These are phyloP conservation scores for Astur gentilis DNA, from an alignment of 2,113 vertebrate genomes.

Conservation along the genomic window DNA sequence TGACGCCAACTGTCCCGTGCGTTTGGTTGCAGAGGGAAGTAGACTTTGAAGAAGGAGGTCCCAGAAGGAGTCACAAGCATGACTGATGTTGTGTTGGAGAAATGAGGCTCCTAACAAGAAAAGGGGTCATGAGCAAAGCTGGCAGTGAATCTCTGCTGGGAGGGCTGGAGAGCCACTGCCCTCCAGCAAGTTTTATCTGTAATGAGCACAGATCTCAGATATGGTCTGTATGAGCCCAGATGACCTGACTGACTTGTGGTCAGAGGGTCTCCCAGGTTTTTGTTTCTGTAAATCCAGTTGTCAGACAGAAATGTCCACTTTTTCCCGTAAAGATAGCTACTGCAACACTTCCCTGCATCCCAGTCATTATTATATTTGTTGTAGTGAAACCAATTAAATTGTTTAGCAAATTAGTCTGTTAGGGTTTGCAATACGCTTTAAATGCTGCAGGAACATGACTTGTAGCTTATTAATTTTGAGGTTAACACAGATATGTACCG, in stretches of 20 bases:
- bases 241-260: not conserved
- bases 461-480: not conserved
- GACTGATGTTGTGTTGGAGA: not conserved
- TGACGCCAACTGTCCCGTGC: not conserved
- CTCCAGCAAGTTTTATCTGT: not conserved
- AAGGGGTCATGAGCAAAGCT: not conserved
- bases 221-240: fast-evolving
- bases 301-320: not conserved
- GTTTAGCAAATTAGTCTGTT: not conserved
- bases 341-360: not conserved
- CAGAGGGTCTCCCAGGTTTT: not conserved
- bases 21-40: not conserved
- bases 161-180: not conserved
- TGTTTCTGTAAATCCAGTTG: not conserved
- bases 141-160: not conserved
- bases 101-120: not conserved
- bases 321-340: not conserved
- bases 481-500: not conserved
- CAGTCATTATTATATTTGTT: not conserved
- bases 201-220: not conserved
- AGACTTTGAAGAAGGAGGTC: not conserved
- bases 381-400: not conserved
- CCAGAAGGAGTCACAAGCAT: not conserved
- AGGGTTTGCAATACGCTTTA: not conserved
- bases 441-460: not conserved